A percentile compares a stretch with the other conserved stretches of the same genome.
phyloP scores from a whole-genome alignment of 1,140 invertebrate species.

The Scaptomyza graminum region DNA sequence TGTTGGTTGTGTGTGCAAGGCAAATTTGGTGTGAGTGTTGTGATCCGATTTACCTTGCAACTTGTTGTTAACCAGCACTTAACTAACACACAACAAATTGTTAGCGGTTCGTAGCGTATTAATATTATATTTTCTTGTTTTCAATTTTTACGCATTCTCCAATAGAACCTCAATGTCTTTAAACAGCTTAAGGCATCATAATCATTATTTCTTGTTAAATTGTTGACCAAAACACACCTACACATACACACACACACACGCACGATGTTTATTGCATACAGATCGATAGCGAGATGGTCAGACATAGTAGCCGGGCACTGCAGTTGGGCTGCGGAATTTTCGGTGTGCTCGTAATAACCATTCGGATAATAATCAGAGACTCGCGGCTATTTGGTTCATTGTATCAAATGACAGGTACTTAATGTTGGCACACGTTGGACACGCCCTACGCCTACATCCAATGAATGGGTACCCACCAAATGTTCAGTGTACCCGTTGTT shows the following conservation, averaged over 20 bases:
- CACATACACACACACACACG: not conserved
- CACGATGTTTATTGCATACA: not conserved
- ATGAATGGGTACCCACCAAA: not conserved
- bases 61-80: not conserved
- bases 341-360: constrained; percentile 13
- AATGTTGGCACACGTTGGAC: not conserved
- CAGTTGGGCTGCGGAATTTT: not conserved
- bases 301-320: not conserved
- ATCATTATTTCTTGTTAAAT: not conserved
- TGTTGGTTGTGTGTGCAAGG: not conserved
- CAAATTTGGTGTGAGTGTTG: not conserved
- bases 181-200: too few species aligned
- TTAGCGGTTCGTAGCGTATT: too few species aligned
- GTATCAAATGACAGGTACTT: constrained; percentile 39
- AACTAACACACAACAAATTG: too few species aligned
- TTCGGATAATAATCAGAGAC: constrained; percentile 33
- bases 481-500: constrained; percentile 6
- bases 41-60: constrained; percentile 9
- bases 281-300: constrained; percentile 1
- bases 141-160: too few species aligned
- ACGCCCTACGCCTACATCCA: constrained; percentile 22
- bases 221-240: not conserved
- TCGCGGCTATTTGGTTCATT: constrained; percentile 37
- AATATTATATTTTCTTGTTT: too few species aligned
- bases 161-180: too few species aligned